phyloP scores from a whole-genome alignment of 2,888 invertebrate genomes.

The Kryphioiulus occultus region DNA sequence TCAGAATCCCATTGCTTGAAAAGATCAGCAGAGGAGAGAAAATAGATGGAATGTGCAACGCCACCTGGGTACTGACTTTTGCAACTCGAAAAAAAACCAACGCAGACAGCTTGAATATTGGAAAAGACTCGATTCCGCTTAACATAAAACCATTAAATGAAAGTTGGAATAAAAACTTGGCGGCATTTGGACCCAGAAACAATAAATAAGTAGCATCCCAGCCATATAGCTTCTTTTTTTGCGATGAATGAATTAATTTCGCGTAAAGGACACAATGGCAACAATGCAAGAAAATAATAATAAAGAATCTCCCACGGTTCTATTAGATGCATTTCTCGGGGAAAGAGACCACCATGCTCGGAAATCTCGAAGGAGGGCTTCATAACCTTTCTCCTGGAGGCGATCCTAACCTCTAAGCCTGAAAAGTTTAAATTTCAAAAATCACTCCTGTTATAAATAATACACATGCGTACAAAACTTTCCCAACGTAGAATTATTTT shows the following conservation, averaged over 20 bases:
- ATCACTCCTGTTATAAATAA: background rate
- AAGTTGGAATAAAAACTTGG: background rate
- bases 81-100: slow-evolving; percentile 14
- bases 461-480: background rate
- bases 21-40: background rate
- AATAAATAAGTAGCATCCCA: background rate
- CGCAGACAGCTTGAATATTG: background rate
- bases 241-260: background rate
- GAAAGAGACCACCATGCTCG: background rate
- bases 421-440: background rate
- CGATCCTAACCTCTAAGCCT: background rate
- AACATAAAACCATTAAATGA: background rate
- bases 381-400: background rate
- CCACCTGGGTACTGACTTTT: background rate
- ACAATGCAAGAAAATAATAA: background rate
- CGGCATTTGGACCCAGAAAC: slow-evolving; percentile 1
- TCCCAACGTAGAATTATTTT: too few relatives aligned
- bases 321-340: background rate
- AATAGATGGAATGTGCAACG: background rate
- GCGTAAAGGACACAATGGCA: slow-evolving; percentile 14
- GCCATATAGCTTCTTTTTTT: background rate
- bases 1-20: too few relatives aligned
- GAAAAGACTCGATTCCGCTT: background rate
- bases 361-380: background rate
- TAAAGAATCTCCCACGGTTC: background rate